Percentiles rank a stretch among this genome's conserved stretches.
phyloP scores from a whole-genome alignment of 2,797 vertebrate species.

The Hylomyscus alleni region DNA sequence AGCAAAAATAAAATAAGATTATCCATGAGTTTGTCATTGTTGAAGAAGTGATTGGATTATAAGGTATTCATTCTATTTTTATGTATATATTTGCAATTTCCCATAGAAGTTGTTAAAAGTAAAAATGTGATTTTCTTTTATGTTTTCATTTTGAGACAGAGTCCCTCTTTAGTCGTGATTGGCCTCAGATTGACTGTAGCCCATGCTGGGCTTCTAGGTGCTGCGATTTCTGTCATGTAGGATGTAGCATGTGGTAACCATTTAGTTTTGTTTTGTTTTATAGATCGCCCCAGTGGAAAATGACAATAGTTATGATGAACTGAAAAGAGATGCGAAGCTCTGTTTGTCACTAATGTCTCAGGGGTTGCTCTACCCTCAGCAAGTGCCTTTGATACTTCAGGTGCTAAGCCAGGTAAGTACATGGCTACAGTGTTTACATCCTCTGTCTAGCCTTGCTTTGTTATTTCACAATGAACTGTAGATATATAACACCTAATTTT shows the following conservation, averaged over 20 bases:
- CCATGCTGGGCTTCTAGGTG: background rate
- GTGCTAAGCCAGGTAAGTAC: conserved; percentile 94
- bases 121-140: background rate
- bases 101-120: background rate
- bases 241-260: background rate
- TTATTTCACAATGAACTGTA: background rate
- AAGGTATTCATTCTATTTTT: background rate
- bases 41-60: background rate
- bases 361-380: conserved; percentile 96
- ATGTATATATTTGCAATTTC: conserved; percentile 19
- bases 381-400: conserved; percentile 96
- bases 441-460: background rate
- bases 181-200: background rate
- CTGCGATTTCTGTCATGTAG: background rate
- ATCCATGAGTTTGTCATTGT: background rate
- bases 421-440: background rate
- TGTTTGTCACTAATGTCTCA: conserved; percentile 99
- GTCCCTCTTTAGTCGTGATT: background rate
- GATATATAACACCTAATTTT: background rate
- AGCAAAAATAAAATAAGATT: background rate
- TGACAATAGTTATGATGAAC: conserved; percentile 97
- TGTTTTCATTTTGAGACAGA: background rate
- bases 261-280: background rate
- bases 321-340: conserved; percentile 98
- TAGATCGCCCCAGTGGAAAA: conserved; percentile 99